phyloP scores from a whole-genome alignment of 2,113 vertebrate species.

The Chamaea fasciata region DNA sequence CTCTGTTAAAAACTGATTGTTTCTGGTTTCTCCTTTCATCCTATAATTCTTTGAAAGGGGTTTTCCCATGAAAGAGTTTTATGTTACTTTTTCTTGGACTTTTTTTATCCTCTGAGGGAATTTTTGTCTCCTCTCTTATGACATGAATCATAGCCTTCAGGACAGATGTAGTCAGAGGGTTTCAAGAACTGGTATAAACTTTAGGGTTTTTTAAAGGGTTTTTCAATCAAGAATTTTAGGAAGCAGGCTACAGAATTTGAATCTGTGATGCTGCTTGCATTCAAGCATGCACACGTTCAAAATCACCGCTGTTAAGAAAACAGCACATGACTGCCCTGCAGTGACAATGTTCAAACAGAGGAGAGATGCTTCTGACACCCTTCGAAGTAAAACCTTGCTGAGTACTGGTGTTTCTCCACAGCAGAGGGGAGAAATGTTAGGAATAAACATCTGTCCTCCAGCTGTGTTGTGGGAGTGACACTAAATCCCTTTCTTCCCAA shows the following conservation, averaged over 20 bases:
- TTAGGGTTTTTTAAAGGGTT: not conserved
- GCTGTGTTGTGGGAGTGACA: not conserved
- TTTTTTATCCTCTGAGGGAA: not conserved
- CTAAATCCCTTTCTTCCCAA: not conserved
- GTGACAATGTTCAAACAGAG: not conserved
- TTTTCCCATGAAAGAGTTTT: not conserved
- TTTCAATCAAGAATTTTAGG: not conserved
- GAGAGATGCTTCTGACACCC: not conserved
- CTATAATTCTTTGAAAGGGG: not conserved
- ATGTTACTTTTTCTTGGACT: not conserved
- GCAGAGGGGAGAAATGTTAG: not conserved
- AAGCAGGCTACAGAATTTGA: not conserved
- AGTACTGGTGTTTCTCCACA: not conserved
- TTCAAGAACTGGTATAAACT: not conserved
- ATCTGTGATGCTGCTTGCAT: not conserved
- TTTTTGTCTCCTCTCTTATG: not conserved
- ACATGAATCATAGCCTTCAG: not conserved
- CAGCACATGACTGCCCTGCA: not conserved
- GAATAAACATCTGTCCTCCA: not conserved
- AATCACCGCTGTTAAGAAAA: not conserved
- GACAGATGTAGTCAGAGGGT: not conserved
- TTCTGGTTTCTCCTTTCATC: not conserved
- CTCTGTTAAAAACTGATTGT: not conserved
- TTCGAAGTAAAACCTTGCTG: not conserved
- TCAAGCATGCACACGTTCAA: not conserved